A percentile compares a stretch with the other conserved stretches of the same genome.
These are phyloP conservation scores for Rhabdophis nuchalis DNA, from an alignment of 2,797 vertebrate species.

Conservation along the genomic window DNA sequence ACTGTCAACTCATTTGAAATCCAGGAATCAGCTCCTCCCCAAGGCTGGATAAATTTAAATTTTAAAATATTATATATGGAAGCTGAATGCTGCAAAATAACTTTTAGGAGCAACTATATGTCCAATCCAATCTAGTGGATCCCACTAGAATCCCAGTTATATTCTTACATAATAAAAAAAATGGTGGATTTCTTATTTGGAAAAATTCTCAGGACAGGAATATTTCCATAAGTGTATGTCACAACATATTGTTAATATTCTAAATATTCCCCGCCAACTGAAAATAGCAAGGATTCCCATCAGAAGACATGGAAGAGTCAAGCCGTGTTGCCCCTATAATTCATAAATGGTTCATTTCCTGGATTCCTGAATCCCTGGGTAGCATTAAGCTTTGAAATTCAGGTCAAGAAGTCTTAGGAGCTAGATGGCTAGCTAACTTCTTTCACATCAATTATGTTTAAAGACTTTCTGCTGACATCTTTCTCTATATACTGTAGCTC, in stretches of 20 bases:
- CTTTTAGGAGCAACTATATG: not conserved
- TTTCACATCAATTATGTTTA: not conserved
- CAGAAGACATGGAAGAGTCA: not conserved
- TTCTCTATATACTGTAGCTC: not conserved
- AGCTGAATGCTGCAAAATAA: not conserved
- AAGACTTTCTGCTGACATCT: not conserved
- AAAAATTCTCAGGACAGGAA: not conserved
- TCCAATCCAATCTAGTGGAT: not conserved
- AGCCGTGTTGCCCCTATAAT: not conserved
- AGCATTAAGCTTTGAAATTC: not conserved
- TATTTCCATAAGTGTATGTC: not conserved
- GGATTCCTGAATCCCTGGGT: not conserved
- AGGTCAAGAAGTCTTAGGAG: not conserved
- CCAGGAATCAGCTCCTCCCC: not conserved
- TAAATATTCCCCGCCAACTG: not conserved
- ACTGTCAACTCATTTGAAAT: not conserved
- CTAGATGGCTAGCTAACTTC: not conserved
- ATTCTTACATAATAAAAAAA: not conserved
- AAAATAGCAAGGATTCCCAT: not conserved
- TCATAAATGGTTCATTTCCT: not conserved
- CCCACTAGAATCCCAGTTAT: not conserved
- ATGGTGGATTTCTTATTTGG: not conserved
- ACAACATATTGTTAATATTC: not conserved
- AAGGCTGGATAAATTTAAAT: not conserved
- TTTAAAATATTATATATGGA: not conserved